Evolutionary conservation across 2,797 vertebrate species (phyloP).

Genomic region (Eremophila alpestris): DNA sequence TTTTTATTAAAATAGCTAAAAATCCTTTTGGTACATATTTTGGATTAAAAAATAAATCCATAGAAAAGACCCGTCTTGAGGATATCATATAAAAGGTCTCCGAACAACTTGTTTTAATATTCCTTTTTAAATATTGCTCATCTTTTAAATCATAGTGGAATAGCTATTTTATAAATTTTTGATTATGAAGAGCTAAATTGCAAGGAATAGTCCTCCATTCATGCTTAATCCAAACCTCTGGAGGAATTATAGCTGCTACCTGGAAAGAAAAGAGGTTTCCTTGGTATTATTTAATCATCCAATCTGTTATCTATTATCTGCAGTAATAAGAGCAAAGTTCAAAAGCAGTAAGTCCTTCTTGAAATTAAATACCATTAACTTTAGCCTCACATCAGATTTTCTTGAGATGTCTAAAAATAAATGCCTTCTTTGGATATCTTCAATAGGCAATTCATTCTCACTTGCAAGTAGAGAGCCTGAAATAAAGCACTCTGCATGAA

Average conservation of each 20-base stretch:
- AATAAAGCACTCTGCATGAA: background rate
- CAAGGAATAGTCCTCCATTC: background rate
- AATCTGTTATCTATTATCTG: background rate
- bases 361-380: slow-evolving; percentile 30
- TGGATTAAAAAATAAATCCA: background rate
- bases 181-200: background rate
- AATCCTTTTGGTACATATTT: background rate
- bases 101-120: background rate
- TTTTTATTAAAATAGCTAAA: background rate
- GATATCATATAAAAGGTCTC: background rate
- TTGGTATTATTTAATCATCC: slow-evolving; percentile 18
- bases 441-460: background rate
- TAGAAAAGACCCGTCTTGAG: background rate
- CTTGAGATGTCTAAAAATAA: slow-evolving; percentile 12
- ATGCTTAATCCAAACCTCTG: background rate
- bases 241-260: background rate
- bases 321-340: slow-evolving; percentile 35
- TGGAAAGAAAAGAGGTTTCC: background rate
- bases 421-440: background rate
- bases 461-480: background rate
- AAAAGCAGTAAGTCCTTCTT: background rate
- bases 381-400: background rate
- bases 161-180: background rate
- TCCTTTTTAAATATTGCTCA: background rate
- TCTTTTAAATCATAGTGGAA: background rate